Conservation (phyloP, 1,140 invertebrate genomes). For the Trachymyrmex cornetzi region DNA sequence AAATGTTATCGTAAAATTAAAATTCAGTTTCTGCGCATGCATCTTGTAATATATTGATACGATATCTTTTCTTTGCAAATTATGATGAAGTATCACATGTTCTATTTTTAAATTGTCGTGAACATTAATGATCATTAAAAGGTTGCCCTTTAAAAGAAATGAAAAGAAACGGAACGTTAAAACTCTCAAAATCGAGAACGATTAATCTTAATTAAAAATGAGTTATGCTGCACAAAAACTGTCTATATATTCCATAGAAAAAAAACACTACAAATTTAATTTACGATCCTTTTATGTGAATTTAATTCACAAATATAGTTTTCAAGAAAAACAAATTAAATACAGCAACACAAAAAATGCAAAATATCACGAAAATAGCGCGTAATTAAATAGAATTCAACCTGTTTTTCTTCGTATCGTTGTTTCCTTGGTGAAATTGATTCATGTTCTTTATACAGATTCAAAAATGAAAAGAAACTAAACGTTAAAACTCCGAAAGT, state of each 20-base stretch:
- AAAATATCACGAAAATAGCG: background rate
- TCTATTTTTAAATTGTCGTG: background rate
- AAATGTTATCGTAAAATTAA: background rate
- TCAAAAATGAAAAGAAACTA: background rate
- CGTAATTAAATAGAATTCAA: slow-evolving; percentile 15
- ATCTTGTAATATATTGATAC: background rate
- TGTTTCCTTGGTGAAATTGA: slow-evolving; percentile 19
- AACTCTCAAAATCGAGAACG: background rate
- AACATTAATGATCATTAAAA: background rate
- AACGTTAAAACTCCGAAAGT: background rate
- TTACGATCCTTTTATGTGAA: background rate
- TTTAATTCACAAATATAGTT: background rate
- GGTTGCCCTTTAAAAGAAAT: background rate
- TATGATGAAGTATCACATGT: background rate
- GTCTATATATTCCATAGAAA: background rate
- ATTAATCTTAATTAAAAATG: slow-evolving; percentile 1
- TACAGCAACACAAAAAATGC: background rate
- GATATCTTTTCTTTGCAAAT: background rate
- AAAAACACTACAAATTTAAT: background rate
- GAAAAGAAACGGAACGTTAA: background rate
- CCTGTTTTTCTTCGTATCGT: background rate
- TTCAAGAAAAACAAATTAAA: slow-evolving; percentile 2
- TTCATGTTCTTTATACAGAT: slow-evolving; percentile 1
- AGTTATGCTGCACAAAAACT: background rate
- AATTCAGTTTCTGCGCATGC: background rate